phyloP scores from a whole-genome alignment of 2,113 vertebrate species.

The Bothrops jararaca region DNA sequence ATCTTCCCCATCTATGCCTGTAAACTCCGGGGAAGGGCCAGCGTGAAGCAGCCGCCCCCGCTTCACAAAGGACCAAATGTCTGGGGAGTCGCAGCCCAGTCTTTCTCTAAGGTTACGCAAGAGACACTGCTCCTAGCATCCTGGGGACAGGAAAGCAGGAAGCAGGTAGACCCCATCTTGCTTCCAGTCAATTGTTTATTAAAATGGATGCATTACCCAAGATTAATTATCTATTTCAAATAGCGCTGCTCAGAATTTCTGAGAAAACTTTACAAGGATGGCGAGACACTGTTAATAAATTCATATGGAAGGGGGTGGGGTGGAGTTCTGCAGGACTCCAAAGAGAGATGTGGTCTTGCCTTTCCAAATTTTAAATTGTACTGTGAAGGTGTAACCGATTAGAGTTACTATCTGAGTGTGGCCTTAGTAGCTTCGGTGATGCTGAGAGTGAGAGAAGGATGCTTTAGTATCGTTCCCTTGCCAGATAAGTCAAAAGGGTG shows the following conservation, averaged over 20 bases:
- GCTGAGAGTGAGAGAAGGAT: neutral
- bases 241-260: neutral
- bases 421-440: neutral
- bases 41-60: too few species aligned
- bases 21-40: too few species aligned
- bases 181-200: neutral
- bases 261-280: neutral
- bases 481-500: neutral
- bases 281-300: neutral
- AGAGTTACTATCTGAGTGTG: neutral
- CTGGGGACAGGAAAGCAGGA: neutral
- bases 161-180: neutral
- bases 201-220: neutral
- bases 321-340: neutral
- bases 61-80: too few species aligned
- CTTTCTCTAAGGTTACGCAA: neutral
- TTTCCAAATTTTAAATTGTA: neutral
- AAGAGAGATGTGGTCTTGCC: neutral
- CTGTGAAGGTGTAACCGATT: neutral
- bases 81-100: neutral
- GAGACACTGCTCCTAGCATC: neutral
- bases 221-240: neutral
- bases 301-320: neutral
- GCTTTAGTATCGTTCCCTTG: neutral
- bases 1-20: neutral